phyloP scores from a whole-genome alignment of 2,113 vertebrate genomes.

The Thinocorus orbignyianus region DNA sequence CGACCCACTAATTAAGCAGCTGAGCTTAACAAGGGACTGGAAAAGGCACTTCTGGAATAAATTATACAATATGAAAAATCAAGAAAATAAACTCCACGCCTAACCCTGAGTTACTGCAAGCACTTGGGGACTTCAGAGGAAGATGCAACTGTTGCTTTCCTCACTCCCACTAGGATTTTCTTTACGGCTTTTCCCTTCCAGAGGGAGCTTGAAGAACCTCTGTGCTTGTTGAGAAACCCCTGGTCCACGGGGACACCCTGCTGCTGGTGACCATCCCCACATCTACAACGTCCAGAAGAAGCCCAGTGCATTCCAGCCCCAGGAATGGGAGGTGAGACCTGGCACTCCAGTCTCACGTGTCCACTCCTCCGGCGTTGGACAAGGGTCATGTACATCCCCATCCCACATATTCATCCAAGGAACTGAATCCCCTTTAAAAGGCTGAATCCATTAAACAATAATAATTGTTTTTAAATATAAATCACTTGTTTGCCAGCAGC shows the following conservation, averaged over 20 bases:
- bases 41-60: neutral
- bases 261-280: neutral
- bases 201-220: neutral
- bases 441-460: neutral
- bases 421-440: neutral
- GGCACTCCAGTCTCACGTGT: neutral
- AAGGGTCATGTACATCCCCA: neutral
- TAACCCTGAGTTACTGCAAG: neutral
- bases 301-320: neutral
- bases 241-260: neutral
- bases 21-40: neutral
- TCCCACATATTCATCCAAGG: neutral
- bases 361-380: rapidly evolving
- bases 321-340: neutral
- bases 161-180: neutral
- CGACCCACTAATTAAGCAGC: neutral
- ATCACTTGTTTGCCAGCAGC: neutral
- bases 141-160: neutral
- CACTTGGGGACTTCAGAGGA: neutral
- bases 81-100: neutral
- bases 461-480: neutral
- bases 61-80: neutral
- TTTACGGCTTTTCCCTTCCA: neutral
- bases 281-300: neutral
- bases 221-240: neutral